Conservation (phyloP, 2,888 invertebrate genomes). For the Bedellia somnulentella region DNA sequence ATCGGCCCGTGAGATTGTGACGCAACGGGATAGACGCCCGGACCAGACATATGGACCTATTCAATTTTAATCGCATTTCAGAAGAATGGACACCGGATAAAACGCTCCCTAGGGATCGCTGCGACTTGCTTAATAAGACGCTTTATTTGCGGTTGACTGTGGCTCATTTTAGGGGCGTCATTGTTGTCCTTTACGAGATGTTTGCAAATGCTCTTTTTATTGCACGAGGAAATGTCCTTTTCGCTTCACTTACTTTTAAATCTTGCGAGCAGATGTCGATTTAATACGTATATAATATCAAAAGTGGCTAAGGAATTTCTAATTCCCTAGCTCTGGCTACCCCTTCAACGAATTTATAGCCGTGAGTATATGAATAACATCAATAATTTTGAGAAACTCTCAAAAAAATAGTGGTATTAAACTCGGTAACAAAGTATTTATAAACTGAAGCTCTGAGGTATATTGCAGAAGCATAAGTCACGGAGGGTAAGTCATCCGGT, state of each 20-base stretch:
- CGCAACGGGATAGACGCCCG: constrained; percentile 37
- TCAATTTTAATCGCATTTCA: constrained; percentile 61
- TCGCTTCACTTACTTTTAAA: neutral
- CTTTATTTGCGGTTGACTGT: constrained; percentile 48
- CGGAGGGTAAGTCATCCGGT: constrained; percentile 20
- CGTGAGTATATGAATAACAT: too few species aligned
- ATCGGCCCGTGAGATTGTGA: constrained; percentile 56
- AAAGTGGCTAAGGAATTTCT: too few species aligned
- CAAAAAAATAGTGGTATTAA: too few species aligned
- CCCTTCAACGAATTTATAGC: too few species aligned
- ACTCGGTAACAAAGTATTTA: too few species aligned
- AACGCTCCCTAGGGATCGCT: constrained; percentile 29
- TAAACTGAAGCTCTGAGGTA: too few species aligned
- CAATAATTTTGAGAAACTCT: too few species aligned
- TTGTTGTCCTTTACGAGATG: constrained; percentile 43
- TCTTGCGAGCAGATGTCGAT: constrained; percentile 1
- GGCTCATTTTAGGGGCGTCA: constrained; percentile 37
- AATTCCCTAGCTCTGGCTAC: too few species aligned
- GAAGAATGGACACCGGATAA: constrained; percentile 57
- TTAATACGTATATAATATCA: too few species aligned
- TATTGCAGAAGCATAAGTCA: constrained; percentile 32
- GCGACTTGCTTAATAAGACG: constrained; percentile 46
- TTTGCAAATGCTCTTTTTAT: constrained; percentile 53
- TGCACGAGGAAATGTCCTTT: constrained; percentile 7
- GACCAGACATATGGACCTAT: constrained; percentile 51